Percentiles rank a stretch among this genome's conserved stretches.
phyloP scores from a whole-genome alignment of 2,113 vertebrate genomes.

The Alaudala cheleensis region DNA sequence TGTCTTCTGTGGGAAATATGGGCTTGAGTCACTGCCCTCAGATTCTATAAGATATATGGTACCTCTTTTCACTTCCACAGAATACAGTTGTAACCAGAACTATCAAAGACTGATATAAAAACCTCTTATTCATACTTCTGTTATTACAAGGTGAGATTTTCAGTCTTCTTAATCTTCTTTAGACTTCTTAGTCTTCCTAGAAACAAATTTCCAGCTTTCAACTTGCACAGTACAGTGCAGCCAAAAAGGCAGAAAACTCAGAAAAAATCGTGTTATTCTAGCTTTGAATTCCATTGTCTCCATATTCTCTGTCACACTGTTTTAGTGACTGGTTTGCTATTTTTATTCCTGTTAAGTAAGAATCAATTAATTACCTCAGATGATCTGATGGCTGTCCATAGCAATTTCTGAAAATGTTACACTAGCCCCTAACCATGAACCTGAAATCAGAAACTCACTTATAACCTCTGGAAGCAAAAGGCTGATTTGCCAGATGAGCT shows the following conservation, averaged over 20 bases:
- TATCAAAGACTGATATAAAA: background rate
- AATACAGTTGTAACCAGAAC: background rate
- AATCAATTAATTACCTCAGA: background rate
- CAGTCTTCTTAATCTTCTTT: too few species aligned
- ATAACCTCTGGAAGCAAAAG: background rate
- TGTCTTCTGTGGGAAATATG: background rate
- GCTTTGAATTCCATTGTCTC: background rate
- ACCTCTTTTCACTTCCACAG: background rate
- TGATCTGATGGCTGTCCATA: background rate
- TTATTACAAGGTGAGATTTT: background rate
- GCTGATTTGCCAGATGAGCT: background rate
- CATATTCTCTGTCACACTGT: background rate
- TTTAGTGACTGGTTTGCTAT: background rate
- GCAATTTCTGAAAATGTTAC: background rate
- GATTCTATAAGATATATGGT: background rate
- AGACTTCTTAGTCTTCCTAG: background rate
- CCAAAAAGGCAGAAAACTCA: background rate
- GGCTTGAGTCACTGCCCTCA: background rate
- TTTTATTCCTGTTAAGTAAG: background rate
- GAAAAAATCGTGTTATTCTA: background rate
- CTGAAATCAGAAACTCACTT: background rate
- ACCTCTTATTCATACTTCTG: background rate
- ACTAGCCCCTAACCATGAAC: background rate
- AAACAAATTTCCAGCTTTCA: background rate
- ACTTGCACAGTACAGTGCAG: background rate